These are phyloP conservation scores for Stomatorhinus ivindoensis DNA, from an alignment of 2,113 vertebrate species.

Conservation along the genomic window DNA sequence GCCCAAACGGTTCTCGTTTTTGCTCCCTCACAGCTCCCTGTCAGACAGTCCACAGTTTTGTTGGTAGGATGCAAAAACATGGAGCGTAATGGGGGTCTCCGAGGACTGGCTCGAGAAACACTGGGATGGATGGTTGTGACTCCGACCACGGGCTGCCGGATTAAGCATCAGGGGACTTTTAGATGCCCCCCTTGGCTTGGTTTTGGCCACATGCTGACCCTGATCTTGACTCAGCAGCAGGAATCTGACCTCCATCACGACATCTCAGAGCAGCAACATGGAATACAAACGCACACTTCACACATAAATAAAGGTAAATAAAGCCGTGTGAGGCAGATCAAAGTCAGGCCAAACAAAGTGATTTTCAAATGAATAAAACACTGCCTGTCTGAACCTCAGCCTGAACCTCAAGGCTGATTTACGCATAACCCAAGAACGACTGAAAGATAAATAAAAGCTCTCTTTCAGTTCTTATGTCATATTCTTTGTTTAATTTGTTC, in stretches of 20 bases:
- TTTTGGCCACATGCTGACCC: background rate
- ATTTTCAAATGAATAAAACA: background rate
- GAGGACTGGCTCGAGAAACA: background rate
- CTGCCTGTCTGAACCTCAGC: background rate
- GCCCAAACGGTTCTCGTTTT: background rate
- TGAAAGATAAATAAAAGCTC: background rate
- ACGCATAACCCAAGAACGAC: background rate
- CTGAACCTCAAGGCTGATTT: background rate
- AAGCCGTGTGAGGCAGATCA: background rate
- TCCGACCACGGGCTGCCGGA: background rate
- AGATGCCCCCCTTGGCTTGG: background rate
- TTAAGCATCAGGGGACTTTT: background rate
- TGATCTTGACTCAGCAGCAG: background rate
- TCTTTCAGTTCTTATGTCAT: background rate
- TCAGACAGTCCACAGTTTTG: background rate
- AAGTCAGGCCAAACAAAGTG: background rate
- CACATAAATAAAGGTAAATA: background rate
- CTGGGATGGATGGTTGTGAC: background rate
- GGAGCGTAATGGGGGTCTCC: too few species aligned
- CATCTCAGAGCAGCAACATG: background rate
- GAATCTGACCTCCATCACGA: background rate
- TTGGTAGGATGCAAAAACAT: too few species aligned
- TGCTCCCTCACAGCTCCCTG: background rate
- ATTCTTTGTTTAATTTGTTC: background rate
- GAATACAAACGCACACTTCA: background rate